Percentiles rank a stretch among this genome's conserved stretches.
Evolutionary conservation across 2,797 vertebrate species (phyloP).

Genomic region (Gambusia yucatana): DNA sequence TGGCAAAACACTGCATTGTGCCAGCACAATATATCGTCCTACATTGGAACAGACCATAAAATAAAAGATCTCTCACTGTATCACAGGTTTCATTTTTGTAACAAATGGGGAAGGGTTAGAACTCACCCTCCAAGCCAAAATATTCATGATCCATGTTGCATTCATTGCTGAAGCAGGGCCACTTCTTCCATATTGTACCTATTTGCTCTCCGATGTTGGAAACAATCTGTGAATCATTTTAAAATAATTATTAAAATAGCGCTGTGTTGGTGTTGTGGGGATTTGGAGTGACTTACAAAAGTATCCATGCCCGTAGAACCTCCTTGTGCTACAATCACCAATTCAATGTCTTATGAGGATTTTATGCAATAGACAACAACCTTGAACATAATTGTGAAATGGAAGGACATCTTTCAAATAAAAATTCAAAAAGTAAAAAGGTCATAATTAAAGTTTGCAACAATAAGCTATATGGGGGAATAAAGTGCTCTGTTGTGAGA

Average conservation of each 20-base stretch:
- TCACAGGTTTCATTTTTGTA: too few relatives aligned
- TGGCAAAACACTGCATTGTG: too few relatives aligned
- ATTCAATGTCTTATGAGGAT: background rate
- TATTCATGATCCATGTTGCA: conserved; percentile 86
- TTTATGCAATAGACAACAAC: background rate
- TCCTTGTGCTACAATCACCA: too few relatives aligned
- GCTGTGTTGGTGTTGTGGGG: background rate
- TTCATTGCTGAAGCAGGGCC: conserved; percentile 82
- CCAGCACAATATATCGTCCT: too few relatives aligned
- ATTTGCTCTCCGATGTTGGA: conserved; percentile 73
- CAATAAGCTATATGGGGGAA: background rate
- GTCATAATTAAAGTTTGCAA: background rate
- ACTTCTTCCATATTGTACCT: conserved; percentile 80
- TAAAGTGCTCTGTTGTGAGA: background rate
- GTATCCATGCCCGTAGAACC: background rate
- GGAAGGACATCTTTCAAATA: background rate
- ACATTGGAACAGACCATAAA: too few relatives aligned
- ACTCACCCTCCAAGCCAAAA: conserved; percentile 85
- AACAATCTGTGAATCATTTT: conserved; percentile 67
- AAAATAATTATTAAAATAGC: background rate
- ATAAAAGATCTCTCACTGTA: too few relatives aligned
- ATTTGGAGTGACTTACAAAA: background rate
- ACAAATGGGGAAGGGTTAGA: background rate
- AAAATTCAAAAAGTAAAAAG: background rate
- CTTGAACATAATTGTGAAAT: background rate